Conservation (phyloP, 2,888 invertebrate species). For the Tenodera sinensis region DNA sequence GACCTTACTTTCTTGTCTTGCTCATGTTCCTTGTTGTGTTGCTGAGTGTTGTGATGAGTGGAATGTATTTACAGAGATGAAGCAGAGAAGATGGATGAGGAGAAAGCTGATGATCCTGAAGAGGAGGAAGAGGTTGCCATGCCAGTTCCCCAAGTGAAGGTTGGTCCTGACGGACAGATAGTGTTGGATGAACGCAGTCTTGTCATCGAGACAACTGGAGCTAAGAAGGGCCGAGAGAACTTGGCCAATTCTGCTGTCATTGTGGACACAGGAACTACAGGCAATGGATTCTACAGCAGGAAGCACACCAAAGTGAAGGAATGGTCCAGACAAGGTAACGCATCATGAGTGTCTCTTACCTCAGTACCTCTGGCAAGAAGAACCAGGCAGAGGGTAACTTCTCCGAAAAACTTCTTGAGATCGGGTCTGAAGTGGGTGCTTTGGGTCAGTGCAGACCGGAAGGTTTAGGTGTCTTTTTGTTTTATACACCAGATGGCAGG, state of each 20-base stretch:
- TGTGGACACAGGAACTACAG: slow-evolving; percentile 54
- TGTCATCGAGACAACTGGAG: slow-evolving; percentile 68
- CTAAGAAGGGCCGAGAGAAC: slow-evolving; percentile 58
- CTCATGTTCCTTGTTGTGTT: no score
- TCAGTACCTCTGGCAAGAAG: no score
- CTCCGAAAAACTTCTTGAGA: no score
- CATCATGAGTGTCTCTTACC: no score
- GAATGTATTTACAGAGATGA: neutral
- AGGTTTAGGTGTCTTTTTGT: no score
- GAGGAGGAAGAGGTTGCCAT: slow-evolving; percentile 44
- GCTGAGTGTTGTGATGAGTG: no score
- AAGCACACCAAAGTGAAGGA: slow-evolving; percentile 65
- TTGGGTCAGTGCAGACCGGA: no score
- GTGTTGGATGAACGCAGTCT: slow-evolving; percentile 82
- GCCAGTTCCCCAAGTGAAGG: slow-evolving; percentile 79
- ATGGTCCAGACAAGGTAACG: slow-evolving; percentile 58
- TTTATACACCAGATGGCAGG: no score
- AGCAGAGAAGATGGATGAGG: slow-evolving; percentile 32
- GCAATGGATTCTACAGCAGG: slow-evolving; percentile 43
- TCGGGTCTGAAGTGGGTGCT: no score
- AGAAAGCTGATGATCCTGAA: slow-evolving; percentile 33
- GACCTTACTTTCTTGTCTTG: no score
- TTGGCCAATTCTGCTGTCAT: slow-evolving; percentile 64
- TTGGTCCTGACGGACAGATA: slow-evolving; percentile 80
- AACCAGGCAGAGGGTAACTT: no score